These are phyloP conservation scores for Himalopsyche japonica DNA, from an alignment of 2,888 invertebrate species.

Conservation along the genomic window DNA sequence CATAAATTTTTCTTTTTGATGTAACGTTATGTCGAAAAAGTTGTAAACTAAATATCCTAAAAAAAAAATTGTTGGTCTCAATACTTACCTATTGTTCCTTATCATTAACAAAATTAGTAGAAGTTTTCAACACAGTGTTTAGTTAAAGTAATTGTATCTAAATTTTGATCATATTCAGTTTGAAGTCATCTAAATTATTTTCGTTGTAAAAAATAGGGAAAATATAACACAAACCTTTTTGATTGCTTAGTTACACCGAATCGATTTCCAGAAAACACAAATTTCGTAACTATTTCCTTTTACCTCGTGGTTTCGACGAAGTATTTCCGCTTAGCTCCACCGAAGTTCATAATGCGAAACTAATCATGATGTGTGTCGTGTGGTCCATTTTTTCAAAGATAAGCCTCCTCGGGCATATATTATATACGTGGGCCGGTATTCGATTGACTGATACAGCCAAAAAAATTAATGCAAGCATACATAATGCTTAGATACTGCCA, in stretches of 20 bases:
- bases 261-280: background rate
- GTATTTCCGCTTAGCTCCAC: background rate
- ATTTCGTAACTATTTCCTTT: background rate
- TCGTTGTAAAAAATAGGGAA: background rate
- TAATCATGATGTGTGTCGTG: conserved; percentile 13
- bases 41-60: no score
- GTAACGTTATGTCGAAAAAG: no score
- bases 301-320: background rate
- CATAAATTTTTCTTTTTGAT: no score
- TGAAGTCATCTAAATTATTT: no score
- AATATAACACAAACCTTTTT: background rate
- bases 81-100: no score
- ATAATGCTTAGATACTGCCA: background rate
- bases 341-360: background rate
- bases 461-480: background rate
- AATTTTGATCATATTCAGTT: no score
- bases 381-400: conserved; percentile 24
- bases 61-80: no score
- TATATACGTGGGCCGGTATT: conserved; percentile 18
- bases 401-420: conserved; percentile 6
- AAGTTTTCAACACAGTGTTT: no score
- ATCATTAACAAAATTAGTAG: no score
- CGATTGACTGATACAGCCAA: background rate
- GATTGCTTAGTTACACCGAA: background rate
- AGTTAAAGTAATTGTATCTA: no score